A percentile compares a stretch with the other conserved stretches of the same genome.
Conservation (phyloP, 2,113 vertebrate species). For the Vimba vimba region DNA sequence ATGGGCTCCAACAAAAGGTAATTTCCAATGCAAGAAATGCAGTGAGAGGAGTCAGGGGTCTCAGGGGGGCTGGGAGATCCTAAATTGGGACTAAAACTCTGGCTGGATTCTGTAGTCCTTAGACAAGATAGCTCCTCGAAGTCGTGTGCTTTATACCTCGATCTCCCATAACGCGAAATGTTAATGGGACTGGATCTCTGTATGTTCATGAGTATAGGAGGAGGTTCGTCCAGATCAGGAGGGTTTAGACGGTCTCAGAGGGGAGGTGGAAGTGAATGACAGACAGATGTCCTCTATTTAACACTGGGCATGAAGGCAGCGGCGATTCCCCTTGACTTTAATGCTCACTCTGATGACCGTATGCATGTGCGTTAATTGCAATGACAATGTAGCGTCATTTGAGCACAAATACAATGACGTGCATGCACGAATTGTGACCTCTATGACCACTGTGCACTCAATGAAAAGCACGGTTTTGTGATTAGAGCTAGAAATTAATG, state of each 20-base stretch:
- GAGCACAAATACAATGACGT: not conserved
- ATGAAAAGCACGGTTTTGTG: not conserved
- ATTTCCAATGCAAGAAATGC: conserved; percentile 97
- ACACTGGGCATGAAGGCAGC: conserved; percentile 31
- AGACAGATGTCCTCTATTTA: conserved; percentile 28
- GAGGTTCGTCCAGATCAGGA: conserved; percentile 66
- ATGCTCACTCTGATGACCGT: not conserved
- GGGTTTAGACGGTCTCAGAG: conserved; percentile 39
- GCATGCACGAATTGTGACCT: conserved; percentile 29
- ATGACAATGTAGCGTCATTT: not conserved
- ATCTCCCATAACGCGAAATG: conserved; percentile 98
- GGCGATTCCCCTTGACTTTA: conserved; percentile 28
- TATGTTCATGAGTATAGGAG: conserved; percentile 98
- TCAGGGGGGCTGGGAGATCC: conserved; percentile 98
- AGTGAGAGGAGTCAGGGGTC: conserved; percentile 97
- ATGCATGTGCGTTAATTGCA: conserved; percentile 21
- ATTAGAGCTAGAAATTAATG: not conserved
- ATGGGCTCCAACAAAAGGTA: conserved; percentile 98
- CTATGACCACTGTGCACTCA: not conserved
- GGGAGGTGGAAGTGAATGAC: conserved; percentile 8
- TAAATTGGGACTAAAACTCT: conserved; percentile 97
- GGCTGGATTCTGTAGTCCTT: conserved; percentile 90
- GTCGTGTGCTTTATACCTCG: conserved; percentile 97
- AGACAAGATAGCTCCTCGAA: conserved; percentile 94
- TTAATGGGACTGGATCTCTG: conserved; percentile 99